Percentiles rank a stretch among this genome's conserved stretches.
Evolutionary conservation across 2,113 vertebrate genomes (phyloP).

Genomic region (Colossoma macropomum): DNA sequence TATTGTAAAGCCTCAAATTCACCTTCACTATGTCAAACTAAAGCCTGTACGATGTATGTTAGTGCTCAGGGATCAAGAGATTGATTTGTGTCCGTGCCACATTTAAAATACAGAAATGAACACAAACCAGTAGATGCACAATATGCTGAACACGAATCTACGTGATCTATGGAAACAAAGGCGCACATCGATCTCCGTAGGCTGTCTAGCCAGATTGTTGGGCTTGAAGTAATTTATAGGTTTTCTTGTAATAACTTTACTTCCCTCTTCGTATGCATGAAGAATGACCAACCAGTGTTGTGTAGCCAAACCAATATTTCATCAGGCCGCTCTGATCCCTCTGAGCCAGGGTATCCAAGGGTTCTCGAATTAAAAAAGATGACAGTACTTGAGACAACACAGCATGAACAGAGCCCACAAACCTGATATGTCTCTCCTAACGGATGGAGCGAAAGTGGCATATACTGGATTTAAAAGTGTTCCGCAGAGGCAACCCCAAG

Average conservation of each 20-base stretch:
- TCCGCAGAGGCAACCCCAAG: slow-evolving; percentile 34
- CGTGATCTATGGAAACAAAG: slow-evolving; percentile 37
- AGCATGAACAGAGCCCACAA: slow-evolving; percentile 29
- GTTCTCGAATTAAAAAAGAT: slow-evolving; percentile 46
- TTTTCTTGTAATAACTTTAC: slow-evolving; percentile 68
- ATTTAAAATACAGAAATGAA: slow-evolving; percentile 2
- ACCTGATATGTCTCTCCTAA: slow-evolving; percentile 51
- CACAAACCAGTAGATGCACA: background rate
- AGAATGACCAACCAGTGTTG: slow-evolving; percentile 66
- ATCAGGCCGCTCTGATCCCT: slow-evolving; percentile 57
- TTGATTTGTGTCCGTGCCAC: slow-evolving; percentile 2
- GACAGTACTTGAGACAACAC: slow-evolving; percentile 41
- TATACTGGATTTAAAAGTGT: slow-evolving; percentile 58
- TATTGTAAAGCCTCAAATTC: background rate
- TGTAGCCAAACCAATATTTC: slow-evolving; percentile 64
- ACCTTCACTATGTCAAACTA: background rate
- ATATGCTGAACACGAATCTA: background rate
- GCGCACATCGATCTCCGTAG: slow-evolving; percentile 17
- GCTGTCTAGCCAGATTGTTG: slow-evolving; percentile 35
- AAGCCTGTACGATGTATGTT: background rate
- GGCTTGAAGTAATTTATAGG: slow-evolving; percentile 55
- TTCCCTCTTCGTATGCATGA: slow-evolving; percentile 66
- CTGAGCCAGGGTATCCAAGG: slow-evolving; percentile 26
- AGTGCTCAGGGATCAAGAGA: background rate
- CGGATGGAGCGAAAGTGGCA: slow-evolving; percentile 56